Base-by-base conservation (phyloP, 2,888 invertebrate species). In the Cephus runcator region DNA sequence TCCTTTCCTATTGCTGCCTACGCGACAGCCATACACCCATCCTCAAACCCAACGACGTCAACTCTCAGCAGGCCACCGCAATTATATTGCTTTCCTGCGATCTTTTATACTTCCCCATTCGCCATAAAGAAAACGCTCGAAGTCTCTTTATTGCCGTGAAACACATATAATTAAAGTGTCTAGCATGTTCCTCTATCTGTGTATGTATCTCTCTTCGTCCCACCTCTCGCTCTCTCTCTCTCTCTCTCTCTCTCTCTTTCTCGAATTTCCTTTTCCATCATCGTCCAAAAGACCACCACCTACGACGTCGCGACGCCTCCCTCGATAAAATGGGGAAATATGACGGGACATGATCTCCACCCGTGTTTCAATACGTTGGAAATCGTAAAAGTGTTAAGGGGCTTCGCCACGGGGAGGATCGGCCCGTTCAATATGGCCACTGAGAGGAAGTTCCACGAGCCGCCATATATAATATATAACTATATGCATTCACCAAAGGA, bases 301-400 rank as follows among this genome's bases (percentile, higher is more conserved):
- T 69, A n/a, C 36, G 73, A 34, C 76, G 56, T 23, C 6, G 34
- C 73, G 75, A 34, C 68, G 69, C 76, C 78, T 12, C 74, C 76
- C 74, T 68, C 79, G 78, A 78, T 75, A 76, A 78, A 79, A 78
- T 75, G 73, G 73, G 30, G 73, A 76, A 80, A 81, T 81, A 81
- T 78, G 77, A 79, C 35, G 75, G 77, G 69, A 75, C 77, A 77
- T 78, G 77, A 75, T 76, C 81, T 80, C 81, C 73, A 15, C 34
- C 69, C 33, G 77, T 81, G 83, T 85, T 84, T 85, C 81, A 82
- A 84, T 87, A 80, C 82, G 80, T 35, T 81, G 81, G 87, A 87
- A 87, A 87, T 87, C 85, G 82, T 81, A 87, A 85, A 87, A 87
- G 86, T 87, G 86, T 86, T 81, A 81, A 83, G 83, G 77, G 84